Evolutionary conservation across 2,797 vertebrate genomes (phyloP).

Genomic region (Simalia tracyae): DNA sequence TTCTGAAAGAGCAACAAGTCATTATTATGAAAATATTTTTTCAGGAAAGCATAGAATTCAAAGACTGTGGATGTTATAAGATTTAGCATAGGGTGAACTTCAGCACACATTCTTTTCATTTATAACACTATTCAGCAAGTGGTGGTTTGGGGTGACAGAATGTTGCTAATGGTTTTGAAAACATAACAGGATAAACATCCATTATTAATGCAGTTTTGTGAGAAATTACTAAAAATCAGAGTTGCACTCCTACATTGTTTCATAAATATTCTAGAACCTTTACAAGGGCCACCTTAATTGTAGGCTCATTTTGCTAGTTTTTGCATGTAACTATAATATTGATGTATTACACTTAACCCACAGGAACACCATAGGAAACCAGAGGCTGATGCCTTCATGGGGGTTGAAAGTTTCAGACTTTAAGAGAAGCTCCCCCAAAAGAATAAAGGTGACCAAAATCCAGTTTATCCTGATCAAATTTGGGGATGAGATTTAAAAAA

Average conservation of each 20-base stretch:
- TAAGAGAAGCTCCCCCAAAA: background rate
- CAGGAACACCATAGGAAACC: background rate
- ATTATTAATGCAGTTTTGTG: constrained; percentile 32
- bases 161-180: constrained; percentile 17
- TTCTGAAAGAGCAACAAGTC: background rate
- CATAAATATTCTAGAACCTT: constrained; percentile 24
- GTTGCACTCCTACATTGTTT: background rate
- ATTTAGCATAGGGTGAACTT: background rate
- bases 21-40: constrained; percentile 1
- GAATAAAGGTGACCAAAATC: background rate
- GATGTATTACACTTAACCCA: background rate
- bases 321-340: background rate
- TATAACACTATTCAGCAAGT: background rate
- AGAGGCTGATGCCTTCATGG: background rate
- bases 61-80: background rate
- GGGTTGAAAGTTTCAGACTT: background rate
- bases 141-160: background rate
- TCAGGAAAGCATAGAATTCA: background rate
- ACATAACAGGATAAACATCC: background rate
- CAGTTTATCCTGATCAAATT: background rate
- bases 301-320: background rate
- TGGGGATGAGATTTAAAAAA: background rate
- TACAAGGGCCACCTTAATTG: constrained; percentile 9
- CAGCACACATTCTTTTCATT: background rate
- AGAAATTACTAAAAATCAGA: constrained; percentile 32